A percentile compares a stretch with the other conserved stretches of the same genome.
Conservation (phyloP, 2,797 vertebrate genomes). For the Eutrigla gurnardus region DNA sequence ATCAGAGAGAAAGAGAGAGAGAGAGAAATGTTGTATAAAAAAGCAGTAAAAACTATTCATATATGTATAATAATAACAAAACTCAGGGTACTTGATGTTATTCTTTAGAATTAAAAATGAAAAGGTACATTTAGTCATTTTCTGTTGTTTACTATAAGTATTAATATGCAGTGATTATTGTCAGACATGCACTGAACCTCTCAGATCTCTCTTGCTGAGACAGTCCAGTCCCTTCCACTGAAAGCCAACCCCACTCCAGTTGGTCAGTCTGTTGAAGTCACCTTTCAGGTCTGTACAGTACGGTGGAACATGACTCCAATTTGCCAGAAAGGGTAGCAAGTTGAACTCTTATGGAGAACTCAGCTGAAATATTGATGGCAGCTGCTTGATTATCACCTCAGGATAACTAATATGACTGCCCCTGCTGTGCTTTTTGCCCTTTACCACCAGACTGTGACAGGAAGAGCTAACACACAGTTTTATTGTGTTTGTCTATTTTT, state of each 20-base stretch:
- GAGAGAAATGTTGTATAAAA: slow-evolving; percentile 23
- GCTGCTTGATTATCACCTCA: slow-evolving; percentile 30
- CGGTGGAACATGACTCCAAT: slow-evolving; percentile 13
- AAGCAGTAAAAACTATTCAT: neutral
- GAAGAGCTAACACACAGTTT: neutral
- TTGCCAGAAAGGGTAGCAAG: slow-evolving; percentile 13
- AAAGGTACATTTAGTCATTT: neutral
- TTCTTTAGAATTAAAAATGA: neutral
- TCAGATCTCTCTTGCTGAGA: neutral
- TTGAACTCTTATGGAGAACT: slow-evolving; percentile 10
- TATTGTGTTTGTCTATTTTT: neutral
- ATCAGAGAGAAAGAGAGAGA: slow-evolving; percentile 44
- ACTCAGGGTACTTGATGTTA: neutral
- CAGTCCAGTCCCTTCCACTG: neutral
- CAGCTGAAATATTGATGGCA: slow-evolving; percentile 63
- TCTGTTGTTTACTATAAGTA: neutral
- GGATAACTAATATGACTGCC: neutral
- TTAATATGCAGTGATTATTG: neutral
- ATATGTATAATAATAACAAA: neutral
- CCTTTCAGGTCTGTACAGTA: neutral
- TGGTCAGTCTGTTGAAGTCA: slow-evolving; percentile 1
- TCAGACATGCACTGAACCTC: neutral
- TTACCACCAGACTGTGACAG: neutral
- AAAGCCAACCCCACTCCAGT: neutral
- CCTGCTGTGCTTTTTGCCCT: neutral